phyloP scores from a whole-genome alignment of 2,888 invertebrate species.

The Hyppa rectilinea region DNA sequence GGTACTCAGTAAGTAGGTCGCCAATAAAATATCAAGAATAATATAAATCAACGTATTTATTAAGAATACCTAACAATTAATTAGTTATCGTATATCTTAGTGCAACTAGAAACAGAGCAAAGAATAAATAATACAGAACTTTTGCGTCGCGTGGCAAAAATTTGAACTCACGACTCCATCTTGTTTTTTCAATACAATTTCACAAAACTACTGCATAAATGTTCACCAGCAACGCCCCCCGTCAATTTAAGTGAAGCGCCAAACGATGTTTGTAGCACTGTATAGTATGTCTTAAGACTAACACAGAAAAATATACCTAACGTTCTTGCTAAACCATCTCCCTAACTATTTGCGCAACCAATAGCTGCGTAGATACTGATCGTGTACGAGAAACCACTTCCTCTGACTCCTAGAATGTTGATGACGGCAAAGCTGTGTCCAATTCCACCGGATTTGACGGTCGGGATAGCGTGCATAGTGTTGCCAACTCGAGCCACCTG shows the following conservation, averaged over 20 bases:
- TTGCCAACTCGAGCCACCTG: conserved; percentile 15
- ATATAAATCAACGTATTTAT: conserved; percentile 9
- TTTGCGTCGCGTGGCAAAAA: too few species aligned
- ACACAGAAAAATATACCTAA: neutral
- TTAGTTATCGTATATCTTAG: neutral
- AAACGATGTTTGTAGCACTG: neutral
- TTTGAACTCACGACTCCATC: neutral
- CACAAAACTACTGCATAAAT: neutral
- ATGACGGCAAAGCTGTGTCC: conserved; percentile 14
- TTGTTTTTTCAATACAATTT: neutral
- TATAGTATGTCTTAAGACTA: conserved; percentile 1
- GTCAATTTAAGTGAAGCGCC: neutral
- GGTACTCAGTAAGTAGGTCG: too few species aligned
- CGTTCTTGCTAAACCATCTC: too few species aligned
- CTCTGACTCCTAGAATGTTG: conserved; percentile 30
- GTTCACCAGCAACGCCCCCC: neutral
- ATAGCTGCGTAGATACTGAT: conserved; percentile 19
- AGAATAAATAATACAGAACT: neutral
- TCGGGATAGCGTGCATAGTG: conserved; percentile 29
- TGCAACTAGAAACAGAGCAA: neutral
- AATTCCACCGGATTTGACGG: conserved; percentile 29
- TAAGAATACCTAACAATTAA: conserved; percentile 12
- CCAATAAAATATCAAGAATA: neutral
- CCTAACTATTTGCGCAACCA: conserved; percentile 28
- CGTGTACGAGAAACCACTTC: conserved; percentile 20